phyloP scores from a whole-genome alignment of 2,113 vertebrate species.

The Acanthochromis polyacanthus region DNA sequence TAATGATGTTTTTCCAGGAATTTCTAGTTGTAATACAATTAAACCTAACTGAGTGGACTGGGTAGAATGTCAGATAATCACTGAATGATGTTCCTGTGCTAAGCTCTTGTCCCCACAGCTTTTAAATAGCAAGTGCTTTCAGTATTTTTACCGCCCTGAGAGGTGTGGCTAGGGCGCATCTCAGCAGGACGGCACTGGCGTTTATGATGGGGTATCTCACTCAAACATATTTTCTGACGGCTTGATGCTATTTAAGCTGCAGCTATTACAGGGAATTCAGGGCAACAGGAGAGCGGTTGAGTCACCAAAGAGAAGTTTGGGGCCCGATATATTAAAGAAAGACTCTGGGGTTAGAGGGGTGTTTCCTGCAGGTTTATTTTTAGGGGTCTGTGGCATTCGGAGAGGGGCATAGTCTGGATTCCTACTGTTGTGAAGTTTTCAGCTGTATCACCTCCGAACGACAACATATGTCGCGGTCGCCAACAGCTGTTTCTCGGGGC shows the following conservation, averaged over 20 bases:
- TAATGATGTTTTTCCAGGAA: no score
- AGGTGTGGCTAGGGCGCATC: conserved; percentile 29
- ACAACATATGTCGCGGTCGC: conserved; percentile 41
- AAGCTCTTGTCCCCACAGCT: conserved; percentile 23
- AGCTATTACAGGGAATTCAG: conserved; percentile 11
- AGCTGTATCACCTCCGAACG: conserved; percentile 44
- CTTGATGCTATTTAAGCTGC: conserved; percentile 43
- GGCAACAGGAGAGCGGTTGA: conserved; percentile 12
- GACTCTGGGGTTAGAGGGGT: not conserved
- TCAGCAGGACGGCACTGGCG: conserved; percentile 46
- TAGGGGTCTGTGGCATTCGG: conserved; percentile 28
- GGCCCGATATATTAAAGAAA: conserved; percentile 17
- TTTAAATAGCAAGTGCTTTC: conserved; percentile 51
- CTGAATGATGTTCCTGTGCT: conserved; percentile 2
- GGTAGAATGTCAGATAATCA: not conserved
- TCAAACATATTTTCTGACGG: conserved; percentile 40
- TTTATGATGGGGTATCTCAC: conserved; percentile 42
- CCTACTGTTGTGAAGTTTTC: conserved; percentile 23
- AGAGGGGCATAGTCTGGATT: conserved; percentile 36
- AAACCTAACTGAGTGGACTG: not conserved
- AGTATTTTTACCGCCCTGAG: conserved; percentile 31
- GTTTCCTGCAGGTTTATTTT: conserved; percentile 55
- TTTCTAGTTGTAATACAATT: no score
- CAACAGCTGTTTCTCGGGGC: conserved; percentile 68
- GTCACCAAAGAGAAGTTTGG: conserved; percentile 13